Conservation (phyloP, 2,888 invertebrate genomes). For the Brachyptera putata region DNA sequence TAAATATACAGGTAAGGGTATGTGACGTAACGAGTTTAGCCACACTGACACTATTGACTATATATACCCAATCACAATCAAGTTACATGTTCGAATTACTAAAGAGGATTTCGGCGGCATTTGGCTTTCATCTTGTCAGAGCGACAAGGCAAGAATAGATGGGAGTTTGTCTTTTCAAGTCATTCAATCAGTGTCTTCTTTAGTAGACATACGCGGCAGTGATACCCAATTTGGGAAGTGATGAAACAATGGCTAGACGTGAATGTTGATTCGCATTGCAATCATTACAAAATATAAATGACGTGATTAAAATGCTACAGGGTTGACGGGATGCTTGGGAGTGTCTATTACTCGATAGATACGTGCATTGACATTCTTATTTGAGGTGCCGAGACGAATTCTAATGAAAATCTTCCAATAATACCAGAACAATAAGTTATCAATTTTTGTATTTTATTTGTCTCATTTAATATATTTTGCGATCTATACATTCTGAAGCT, state of each 20-base stretch:
- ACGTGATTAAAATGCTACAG: background rate
- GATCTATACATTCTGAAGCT: no score
- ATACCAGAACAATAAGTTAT: no score
- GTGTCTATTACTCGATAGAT: no score
- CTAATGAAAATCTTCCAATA: no score
- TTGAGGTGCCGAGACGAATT: no score
- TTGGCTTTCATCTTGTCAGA: background rate
- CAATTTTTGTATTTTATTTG: no score
- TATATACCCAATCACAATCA: slow-evolving; percentile 16
- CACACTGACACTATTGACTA: no score
- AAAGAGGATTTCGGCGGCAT: slow-evolving; percentile 7
- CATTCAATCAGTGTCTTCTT: slow-evolving; percentile 18
- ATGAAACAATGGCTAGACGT: slow-evolving; percentile 9
- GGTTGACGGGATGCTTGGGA: background rate
- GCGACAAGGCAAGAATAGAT: background rate
- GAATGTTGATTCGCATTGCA: slow-evolving; percentile 10
- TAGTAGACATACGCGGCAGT: background rate
- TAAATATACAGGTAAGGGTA: background rate
- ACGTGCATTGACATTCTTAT: no score
- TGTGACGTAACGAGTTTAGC: no score
- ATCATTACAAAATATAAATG: slow-evolving; percentile 6
- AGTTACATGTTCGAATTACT: background rate
- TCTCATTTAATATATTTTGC: no score
- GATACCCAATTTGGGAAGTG: slow-evolving; percentile 18
- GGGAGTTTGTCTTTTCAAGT: background rate